Evolutionary conservation across 2,113 vertebrate species (phyloP).

Genomic region (Corythaeola cristata): DNA sequence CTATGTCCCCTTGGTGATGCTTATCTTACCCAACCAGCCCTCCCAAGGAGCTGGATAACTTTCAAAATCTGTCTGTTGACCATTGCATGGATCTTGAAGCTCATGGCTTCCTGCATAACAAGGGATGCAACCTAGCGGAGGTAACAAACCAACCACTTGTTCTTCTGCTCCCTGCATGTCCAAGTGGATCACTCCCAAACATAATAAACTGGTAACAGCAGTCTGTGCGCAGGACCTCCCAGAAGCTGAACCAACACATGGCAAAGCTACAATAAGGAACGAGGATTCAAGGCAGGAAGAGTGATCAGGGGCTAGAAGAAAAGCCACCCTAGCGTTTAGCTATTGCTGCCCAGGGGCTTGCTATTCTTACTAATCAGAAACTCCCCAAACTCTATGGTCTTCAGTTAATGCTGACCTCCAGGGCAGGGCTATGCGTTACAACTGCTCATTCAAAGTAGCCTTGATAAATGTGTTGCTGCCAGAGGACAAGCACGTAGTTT

Average conservation of each 20-base stretch:
- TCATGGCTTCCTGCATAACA: not conserved
- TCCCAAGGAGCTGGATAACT: not conserved
- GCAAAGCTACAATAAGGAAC: not conserved
- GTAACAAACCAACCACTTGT: not conserved
- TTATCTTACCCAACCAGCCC: not conserved
- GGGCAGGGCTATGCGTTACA: not conserved
- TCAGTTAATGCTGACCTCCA: not conserved
- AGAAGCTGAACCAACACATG: not conserved
- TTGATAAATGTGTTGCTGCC: constrained; percentile 10
- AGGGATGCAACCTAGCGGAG: not conserved
- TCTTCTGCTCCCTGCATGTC: not conserved
- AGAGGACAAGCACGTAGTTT: constrained; percentile 6
- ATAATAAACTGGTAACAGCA: not conserved
- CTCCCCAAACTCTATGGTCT: not conserved
- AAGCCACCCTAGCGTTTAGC: not conserved
- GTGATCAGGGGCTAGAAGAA: not conserved
- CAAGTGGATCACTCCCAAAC: not conserved
- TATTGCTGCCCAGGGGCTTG: not conserved
- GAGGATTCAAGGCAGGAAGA: not conserved
- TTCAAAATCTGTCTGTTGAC: not conserved
- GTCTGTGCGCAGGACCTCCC: not conserved
- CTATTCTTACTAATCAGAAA: not conserved
- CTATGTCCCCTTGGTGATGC: not conserved
- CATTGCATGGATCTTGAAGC: not conserved
- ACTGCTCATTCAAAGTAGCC: not conserved